These are phyloP conservation scores for Naja naja DNA, from an alignment of 2,113 vertebrate genomes.

Conservation along the genomic window DNA sequence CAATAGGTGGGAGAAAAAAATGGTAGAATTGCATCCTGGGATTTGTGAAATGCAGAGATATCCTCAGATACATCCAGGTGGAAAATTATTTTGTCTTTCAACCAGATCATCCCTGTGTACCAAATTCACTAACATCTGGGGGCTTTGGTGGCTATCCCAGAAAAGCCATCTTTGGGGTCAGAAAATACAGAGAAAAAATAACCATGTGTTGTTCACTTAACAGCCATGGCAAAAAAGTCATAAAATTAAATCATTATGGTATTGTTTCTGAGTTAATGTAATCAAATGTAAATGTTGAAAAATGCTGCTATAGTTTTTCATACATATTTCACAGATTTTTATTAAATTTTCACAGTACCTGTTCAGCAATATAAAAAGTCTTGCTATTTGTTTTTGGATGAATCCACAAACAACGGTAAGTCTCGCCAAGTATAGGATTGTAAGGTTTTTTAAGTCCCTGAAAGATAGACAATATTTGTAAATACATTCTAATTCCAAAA, in stretches of 20 bases:
- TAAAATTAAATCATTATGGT: neutral
- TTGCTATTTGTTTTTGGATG: conserved; percentile 94
- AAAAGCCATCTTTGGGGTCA: neutral
- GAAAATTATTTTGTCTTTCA: neutral
- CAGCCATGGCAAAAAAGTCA: neutral
- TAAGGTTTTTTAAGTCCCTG: conserved; percentile 98
- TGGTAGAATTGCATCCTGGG: neutral
- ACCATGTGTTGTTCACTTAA: neutral
- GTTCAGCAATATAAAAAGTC: conserved; percentile 96
- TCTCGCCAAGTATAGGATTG: conserved; percentile 97
- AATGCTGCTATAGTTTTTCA: neutral
- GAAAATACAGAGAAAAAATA: neutral
- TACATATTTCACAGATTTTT: neutral
- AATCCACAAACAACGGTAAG: conserved; percentile 94
- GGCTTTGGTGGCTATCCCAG: neutral
- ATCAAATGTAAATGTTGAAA: neutral
- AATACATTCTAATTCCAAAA: neutral
- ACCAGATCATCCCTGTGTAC: neutral
- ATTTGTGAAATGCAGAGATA: neutral
- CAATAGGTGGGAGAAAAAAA: neutral
- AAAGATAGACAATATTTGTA: conserved; percentile 18
- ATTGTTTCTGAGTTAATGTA: neutral
- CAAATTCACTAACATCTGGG: neutral
- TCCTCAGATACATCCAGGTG: neutral
- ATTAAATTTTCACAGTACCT: conserved; percentile 72